phyloP scores from a whole-genome alignment of 2,888 invertebrate species.

The Scaptodrosophila latifasciaeformis region DNA sequence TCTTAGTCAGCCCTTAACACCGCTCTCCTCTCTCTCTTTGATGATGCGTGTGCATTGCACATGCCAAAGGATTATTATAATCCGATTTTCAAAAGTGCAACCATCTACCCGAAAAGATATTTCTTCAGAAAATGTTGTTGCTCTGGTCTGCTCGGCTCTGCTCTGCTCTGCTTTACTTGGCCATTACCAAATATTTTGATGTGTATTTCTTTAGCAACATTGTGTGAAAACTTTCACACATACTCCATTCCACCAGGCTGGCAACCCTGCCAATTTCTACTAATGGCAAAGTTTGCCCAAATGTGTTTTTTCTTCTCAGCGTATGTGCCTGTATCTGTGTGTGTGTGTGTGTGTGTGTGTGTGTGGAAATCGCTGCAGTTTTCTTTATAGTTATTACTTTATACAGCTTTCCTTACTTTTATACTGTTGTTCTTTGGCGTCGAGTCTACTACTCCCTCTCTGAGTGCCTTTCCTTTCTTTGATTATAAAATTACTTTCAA shows the following conservation, averaged over 20 bases:
- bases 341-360: slow-evolving; percentile 12
- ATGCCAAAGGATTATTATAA: slow-evolving; percentile 57
- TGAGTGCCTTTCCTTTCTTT: too few species aligned
- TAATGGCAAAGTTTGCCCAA: slow-evolving; percentile 36
- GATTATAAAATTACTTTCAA: slow-evolving; percentile 66
- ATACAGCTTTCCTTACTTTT: slow-evolving; percentile 42
- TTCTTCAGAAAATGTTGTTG: too few species aligned
- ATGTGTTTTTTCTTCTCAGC: slow-evolving; percentile 2
- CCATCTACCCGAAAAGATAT: neutral
- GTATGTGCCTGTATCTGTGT: slow-evolving; percentile 3
- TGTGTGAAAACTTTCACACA: neutral
- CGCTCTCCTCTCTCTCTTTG: too few species aligned
- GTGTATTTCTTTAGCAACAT: neutral
- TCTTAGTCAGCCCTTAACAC: neutral
- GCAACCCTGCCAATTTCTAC: slow-evolving; percentile 7
- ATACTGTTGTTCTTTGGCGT: slow-evolving; percentile 12
- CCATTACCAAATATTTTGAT: slow-evolving; percentile 3
- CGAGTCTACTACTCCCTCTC: too few species aligned
- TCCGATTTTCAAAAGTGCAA: slow-evolving; percentile 58
- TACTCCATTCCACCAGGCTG: neutral
- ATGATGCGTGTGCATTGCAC: slow-evolving; percentile 18
- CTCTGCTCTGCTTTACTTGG: neutral
- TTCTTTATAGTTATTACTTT: slow-evolving; percentile 67
- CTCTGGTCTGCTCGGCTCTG: too few species aligned
- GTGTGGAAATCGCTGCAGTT: slow-evolving; percentile 51